Evolutionary conservation across 2,888 invertebrate species (phyloP).

Genomic region (Lucinisca nassula): DNA sequence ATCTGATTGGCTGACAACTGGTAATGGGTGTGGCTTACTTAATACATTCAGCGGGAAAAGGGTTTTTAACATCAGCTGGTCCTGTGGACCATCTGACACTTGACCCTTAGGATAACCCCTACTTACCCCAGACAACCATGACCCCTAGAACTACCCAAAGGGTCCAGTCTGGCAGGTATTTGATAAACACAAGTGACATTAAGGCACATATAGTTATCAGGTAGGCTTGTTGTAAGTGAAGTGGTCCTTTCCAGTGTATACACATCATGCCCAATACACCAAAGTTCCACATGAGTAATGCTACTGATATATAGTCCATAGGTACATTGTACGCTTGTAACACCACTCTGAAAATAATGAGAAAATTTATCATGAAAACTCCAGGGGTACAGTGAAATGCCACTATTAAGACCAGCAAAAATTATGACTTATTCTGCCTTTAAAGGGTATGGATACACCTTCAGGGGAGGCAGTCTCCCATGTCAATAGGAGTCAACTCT

Average conservation of each 20-base stretch:
- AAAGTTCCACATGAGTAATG: slow-evolving; percentile 98
- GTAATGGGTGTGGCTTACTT: too few species aligned
- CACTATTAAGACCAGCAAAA: too few species aligned
- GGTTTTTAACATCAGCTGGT: too few species aligned
- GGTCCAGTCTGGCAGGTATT: slow-evolving; percentile 99
- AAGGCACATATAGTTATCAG: slow-evolving; percentile 98
- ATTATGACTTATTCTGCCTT: too few species aligned
- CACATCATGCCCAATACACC: slow-evolving; percentile 97
- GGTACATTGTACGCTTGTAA: slow-evolving; percentile 97
- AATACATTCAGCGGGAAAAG: too few species aligned
- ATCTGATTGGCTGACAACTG: too few species aligned
- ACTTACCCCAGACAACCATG: slow-evolving; percentile 98
- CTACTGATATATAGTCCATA: slow-evolving; percentile 97
- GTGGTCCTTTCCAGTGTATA: slow-evolving; percentile 99
- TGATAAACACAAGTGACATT: slow-evolving; percentile 99
- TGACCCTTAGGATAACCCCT: too few species aligned
- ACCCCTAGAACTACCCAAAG: slow-evolving; percentile 99
- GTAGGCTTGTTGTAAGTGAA: slow-evolving; percentile 96
- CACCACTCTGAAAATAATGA: slow-evolving; percentile 92
- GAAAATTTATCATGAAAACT: neutral
- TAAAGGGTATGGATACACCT: too few species aligned
- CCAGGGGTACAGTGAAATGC: too few species aligned
- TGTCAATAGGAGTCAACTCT: too few species aligned
- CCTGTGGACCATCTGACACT: too few species aligned
- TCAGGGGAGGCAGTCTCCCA: too few species aligned